Percentiles rank a stretch among this genome's conserved stretches.
Conservation (phyloP, 2,888 invertebrate genomes). For the Neoascia interrupta region DNA sequence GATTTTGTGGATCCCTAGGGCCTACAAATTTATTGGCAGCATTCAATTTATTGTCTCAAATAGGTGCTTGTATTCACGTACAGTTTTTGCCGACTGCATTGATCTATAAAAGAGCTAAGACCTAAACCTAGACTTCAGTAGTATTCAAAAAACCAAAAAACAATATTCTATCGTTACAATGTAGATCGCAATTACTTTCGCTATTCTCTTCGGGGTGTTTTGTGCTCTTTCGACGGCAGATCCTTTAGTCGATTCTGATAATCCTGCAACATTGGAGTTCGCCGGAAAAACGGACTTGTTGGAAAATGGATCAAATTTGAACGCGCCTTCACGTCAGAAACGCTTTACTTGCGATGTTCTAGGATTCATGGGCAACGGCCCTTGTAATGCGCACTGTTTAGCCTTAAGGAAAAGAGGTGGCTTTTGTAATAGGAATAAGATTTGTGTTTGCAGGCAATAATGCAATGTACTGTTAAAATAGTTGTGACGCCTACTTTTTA, state of each 20-base stretch:
- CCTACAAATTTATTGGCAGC: no score
- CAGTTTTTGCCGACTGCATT: no score
- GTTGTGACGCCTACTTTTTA: no score
- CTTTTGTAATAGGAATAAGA: constrained; percentile 76
- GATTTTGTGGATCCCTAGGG: no score
- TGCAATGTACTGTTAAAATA: no score
- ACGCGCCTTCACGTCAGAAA: constrained; percentile 71
- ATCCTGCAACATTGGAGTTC: constrained; percentile 5
- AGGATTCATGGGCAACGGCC: constrained; percentile 74
- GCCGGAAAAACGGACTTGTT: constrained; percentile 30
- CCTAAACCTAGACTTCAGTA: no score
- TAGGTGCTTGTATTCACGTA: no score
- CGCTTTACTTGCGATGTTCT: constrained; percentile 80
- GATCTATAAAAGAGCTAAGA: no score
- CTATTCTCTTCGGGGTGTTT: constrained; percentile 39
- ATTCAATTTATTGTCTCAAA: no score
- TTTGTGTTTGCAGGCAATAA: constrained; percentile 77
- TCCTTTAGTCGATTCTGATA: constrained; percentile 9
- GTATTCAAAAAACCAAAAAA: no score
- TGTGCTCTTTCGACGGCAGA: constrained; percentile 33
- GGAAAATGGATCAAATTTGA: neutral
- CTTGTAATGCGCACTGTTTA: constrained; percentile 79
- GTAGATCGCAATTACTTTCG: constrained; percentile 25
- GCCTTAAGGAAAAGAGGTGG: constrained; percentile 76
- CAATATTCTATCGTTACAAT: no score